Evolutionary conservation across 2,888 invertebrate genomes (phyloP).

Genomic region (Therioaphis trifolii): DNA sequence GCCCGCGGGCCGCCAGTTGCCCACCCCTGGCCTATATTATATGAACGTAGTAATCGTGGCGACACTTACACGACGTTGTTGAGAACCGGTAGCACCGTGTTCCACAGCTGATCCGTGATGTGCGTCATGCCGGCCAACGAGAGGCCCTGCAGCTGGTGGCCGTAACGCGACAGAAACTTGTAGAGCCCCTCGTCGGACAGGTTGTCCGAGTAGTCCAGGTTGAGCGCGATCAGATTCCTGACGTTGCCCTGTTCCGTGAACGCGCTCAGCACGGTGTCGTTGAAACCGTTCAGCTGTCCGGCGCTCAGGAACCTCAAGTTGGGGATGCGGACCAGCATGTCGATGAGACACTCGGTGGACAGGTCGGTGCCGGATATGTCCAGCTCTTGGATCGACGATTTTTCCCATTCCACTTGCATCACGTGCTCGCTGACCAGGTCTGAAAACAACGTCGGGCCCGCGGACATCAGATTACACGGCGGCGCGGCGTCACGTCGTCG

Average conservation of each 20-base stretch:
- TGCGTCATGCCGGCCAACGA: slow-evolving; percentile 96
- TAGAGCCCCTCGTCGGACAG: slow-evolving; percentile 91
- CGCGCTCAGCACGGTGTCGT: slow-evolving; percentile 91
- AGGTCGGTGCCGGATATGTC: slow-evolving; percentile 98
- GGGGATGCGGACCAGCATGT: slow-evolving; percentile 89
- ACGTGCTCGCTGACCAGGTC: slow-evolving; percentile 76
- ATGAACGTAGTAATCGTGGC: no score
- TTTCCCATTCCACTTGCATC: slow-evolving; percentile 98
- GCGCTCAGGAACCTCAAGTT: slow-evolving; percentile 90
- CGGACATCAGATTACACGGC: neutral
- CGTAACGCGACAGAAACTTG: slow-evolving; percentile 90
- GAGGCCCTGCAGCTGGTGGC: slow-evolving; percentile 88
- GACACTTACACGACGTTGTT: slow-evolving; percentile 85
- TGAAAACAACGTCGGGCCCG: slow-evolving; percentile 42
- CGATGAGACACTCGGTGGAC: slow-evolving; percentile 90
- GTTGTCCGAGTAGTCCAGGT: slow-evolving; percentile 95
- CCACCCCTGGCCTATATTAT: no score
- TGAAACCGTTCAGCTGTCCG: slow-evolving; percentile 97
- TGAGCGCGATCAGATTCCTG: slow-evolving; percentile 84
- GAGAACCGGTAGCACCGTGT: slow-evolving; percentile 90
- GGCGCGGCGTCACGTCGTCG: no score
- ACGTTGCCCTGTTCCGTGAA: slow-evolving; percentile 87
- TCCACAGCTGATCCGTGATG: slow-evolving; percentile 98
- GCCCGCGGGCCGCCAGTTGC: no score
- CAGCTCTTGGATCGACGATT: slow-evolving; percentile 90